Evolutionary conservation across 2,113 vertebrate genomes (phyloP), one percentile per base, ranked within the genome.

Genomic region (Pogona vitticeps): DNA sequence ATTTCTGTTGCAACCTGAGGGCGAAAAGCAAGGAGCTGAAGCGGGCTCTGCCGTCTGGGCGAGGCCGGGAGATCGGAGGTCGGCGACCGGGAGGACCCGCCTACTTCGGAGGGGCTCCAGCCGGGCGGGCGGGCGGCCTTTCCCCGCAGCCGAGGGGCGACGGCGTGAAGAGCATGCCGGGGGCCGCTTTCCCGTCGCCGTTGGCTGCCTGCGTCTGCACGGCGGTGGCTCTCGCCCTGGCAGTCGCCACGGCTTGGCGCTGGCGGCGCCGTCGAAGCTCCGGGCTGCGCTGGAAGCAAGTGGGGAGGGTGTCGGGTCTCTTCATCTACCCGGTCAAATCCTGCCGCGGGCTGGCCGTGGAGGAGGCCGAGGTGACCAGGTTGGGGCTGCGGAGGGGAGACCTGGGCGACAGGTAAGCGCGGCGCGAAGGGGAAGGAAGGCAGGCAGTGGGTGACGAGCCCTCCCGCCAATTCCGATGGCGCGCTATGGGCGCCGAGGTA

Each of bases 291-390:
- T 90, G 94, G 38, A 90, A 90, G 58, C 96, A 93, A 0, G 97
- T 98, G 46, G 98, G 98, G 82, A 96, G 97, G 4, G 97, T 98
- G 88, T 92, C 97, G 6, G 90, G 96, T 77, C 91, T 99, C 2
- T 94, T 97, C 76, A 92, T 98, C 73, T 97, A 98, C 95, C 98
- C 98, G 0, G 87, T 98, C 56, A 99, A 99, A 88, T 99, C 98
- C 1, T 98, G 98, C 75, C 97, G 93, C 89, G 97, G 97, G 1
- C 77, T 97, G 86, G 38, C 94, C 5, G 96, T 99, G 90, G 38
- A 82, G 9, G 88, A 86, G 6, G 97, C 97, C 0, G 95, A 97
- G 59, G 97, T 95, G 82, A 95, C 95, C 40, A 80, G 91, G 1
- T 26, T 97, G 84, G 98, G 98, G 0, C 88, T 98, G 77, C 97